Base-by-base conservation (phyloP, 1,140 invertebrate genomes). In the Trichonephila clavata region DNA sequence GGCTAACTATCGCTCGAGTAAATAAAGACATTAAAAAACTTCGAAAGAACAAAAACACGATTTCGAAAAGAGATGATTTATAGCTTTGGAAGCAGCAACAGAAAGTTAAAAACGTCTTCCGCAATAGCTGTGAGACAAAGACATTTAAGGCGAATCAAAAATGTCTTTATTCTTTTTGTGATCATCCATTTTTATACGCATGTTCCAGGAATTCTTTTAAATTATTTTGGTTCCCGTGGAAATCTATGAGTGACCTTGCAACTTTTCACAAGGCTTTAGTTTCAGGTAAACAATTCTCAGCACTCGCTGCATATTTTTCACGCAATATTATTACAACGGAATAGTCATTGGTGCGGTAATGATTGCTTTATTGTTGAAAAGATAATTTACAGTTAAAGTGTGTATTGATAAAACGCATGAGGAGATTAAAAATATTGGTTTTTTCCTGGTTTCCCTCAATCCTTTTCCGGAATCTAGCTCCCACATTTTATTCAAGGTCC, bases 1-100 rank as follows among this genome's bases (percentile, higher is more conserved):
- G 81, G 81, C 50, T 83, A 83, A 83, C 81, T 83, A 57, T 50
- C 59, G 10, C 50, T 59, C 24, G 27, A 32, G 50, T 50, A 83
- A 83, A 59, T 83, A 83, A 83, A 83, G 50, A 59, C 81, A 83
- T 83, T 50, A 57, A 83, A 77, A 83, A 57, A 83, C 50, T 13
- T 59, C 81, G 81, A 20, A 59, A 83, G 81, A 83, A 83, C 43
- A 83, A 83, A 83, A 57, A 83, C 21, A 83, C 20, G 81, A 50
- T 57, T 50, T 57, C 50, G 81, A 21, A 77, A 77, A 57, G 50
- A n/a, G 13, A 83, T 83, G 81, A 83, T 83, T 83, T 83, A 83
- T 83, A 83, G n/a, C 50, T 83, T 24, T 83, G 32, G 71, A 59
- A 6, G 81, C 20, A 57, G 43, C 39, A 83, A 59, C 50, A 50